phyloP scores from a whole-genome alignment of 2,113 vertebrate species.

The Callospermophilus lateralis region DNA sequence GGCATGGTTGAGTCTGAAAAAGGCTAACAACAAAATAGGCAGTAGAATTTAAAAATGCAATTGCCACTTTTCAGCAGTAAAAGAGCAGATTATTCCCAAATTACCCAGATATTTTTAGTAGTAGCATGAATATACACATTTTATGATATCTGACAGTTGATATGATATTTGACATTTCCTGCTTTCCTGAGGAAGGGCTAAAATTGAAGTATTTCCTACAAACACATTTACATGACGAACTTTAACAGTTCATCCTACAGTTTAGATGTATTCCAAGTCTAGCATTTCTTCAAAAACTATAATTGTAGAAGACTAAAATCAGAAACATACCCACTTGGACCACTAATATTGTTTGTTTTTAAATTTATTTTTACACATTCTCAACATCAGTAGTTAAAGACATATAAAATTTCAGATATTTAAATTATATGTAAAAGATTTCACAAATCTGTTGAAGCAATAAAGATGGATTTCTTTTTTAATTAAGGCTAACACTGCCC shows the following conservation, averaged over 20 bases:
- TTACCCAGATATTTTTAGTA: neutral
- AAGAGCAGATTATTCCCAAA: neutral
- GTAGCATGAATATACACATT: neutral
- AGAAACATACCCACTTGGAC: neutral
- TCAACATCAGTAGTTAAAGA: conserved; percentile 30
- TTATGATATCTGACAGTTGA: neutral
- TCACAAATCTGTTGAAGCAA: neutral
- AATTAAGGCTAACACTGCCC: conserved; percentile 1
- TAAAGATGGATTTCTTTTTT: neutral
- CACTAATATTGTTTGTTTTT: neutral
- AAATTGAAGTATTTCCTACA: neutral
- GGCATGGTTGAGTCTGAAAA: neutral
- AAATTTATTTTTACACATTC: neutral
- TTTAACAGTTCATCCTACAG: neutral
- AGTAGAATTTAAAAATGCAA: neutral
- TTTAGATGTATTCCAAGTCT: neutral
- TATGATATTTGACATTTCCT: neutral
- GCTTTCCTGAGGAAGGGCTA: neutral
- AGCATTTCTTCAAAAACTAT: neutral
- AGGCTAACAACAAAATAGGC: neutral
- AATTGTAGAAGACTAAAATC: neutral
- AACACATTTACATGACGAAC: conserved; percentile 4
- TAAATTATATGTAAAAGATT: neutral
- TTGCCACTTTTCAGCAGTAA: neutral
- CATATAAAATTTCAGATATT: conserved; percentile 17